A percentile compares a stretch with the other conserved stretches of the same genome.
Conservation (phyloP, 2,888 invertebrate genomes). For the Cepaea hortensis region DNA sequence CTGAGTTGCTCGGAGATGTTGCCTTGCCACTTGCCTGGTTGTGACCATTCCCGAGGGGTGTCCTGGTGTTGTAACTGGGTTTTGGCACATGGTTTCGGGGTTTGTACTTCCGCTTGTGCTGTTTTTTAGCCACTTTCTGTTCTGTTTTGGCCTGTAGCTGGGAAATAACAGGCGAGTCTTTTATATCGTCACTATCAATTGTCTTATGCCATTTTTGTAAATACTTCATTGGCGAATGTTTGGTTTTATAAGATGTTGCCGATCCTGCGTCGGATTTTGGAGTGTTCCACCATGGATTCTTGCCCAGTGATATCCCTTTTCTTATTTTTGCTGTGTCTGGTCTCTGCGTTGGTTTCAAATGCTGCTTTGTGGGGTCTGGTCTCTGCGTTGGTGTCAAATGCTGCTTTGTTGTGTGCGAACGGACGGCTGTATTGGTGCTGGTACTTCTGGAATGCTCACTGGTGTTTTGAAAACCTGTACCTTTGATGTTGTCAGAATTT, state of each 20-base stretch:
- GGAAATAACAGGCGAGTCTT: neutral
- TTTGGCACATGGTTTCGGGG: neutral
- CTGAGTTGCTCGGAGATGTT: neutral
- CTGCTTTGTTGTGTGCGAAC: neutral
- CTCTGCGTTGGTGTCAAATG: neutral
- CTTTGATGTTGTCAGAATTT: neutral
- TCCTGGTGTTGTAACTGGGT: conserved; percentile 21
- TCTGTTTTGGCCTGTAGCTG: neutral
- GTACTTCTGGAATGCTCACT: neutral
- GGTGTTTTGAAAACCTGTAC: neutral
- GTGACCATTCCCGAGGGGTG: neutral
- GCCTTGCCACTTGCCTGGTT: neutral
- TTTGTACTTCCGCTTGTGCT: conserved; percentile 13
- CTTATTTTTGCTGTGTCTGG: neutral
- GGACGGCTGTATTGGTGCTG: neutral
- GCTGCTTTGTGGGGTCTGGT: neutral
- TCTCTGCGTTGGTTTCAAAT: neutral
- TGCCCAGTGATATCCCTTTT: too few relatives aligned
- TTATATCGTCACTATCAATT: neutral
- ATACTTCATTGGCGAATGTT: neutral
- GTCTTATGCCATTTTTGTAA: neutral
- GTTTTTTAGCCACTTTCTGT: neutral
- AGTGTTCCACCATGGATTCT: neutral
- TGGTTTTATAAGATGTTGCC: neutral
- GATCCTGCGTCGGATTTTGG: neutral